These are phyloP conservation scores for Silurus lanzhouensis DNA, from an alignment of 2,797 vertebrate species.

Conservation along the genomic window DNA sequence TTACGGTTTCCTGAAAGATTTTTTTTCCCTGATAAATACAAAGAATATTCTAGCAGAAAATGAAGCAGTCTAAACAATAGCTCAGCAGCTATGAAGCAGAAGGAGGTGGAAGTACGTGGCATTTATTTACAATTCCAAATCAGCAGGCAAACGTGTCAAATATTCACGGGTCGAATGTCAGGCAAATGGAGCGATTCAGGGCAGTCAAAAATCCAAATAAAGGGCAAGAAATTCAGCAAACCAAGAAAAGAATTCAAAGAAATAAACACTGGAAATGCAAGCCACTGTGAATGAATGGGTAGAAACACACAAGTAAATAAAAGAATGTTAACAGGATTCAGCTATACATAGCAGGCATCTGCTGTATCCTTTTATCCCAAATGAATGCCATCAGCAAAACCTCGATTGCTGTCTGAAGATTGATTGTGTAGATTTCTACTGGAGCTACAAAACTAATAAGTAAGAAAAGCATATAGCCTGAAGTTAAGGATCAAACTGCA, in stretches of 20 bases:
- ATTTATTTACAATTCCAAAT: constrained; percentile 12
- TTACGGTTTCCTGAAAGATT: not conserved
- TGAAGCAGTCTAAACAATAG: not conserved
- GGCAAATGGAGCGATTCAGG: not conserved
- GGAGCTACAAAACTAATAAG: not conserved
- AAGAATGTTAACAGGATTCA: not conserved
- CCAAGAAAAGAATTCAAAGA: not conserved
- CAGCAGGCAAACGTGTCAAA: not conserved
- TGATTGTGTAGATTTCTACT: not conserved
- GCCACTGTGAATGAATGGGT: not conserved
- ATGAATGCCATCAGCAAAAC: not conserved
- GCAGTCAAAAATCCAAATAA: not conserved
- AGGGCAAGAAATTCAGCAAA: not conserved
- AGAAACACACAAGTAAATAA: not conserved
- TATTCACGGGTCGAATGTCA: not conserved
- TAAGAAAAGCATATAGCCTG: not conserved
- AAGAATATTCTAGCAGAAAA: not conserved
- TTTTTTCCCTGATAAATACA: not conserved
- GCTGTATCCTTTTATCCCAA: not conserved
- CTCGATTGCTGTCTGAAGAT: not conserved
- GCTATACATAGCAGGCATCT: not conserved
- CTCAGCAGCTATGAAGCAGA: not conserved
- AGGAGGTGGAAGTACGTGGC: not conserved
- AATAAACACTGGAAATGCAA: not conserved
- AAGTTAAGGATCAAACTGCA: constrained; percentile 1